Conservation (phyloP, 2,888 invertebrate genomes). For the Hofmannophila pseudospretella region DNA sequence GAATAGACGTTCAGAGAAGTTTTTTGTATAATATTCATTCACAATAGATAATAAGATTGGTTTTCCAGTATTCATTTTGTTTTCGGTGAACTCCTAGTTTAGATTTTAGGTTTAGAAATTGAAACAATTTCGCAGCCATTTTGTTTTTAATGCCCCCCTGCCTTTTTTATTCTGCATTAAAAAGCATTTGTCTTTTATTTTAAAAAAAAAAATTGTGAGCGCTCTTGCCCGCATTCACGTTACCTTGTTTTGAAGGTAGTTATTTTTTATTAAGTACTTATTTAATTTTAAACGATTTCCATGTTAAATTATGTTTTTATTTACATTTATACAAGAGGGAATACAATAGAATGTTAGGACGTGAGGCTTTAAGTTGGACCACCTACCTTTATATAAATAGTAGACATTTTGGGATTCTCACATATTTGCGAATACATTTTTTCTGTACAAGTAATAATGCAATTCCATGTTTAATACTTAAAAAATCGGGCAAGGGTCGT, state of each 20-base stretch:
- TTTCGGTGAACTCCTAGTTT: slow-evolving; percentile 35
- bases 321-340: slow-evolving; percentile 25
- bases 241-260: slow-evolving; percentile 42
- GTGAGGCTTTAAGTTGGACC: slow-evolving; percentile 55
- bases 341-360: slow-evolving; percentile 29
- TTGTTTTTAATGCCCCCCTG: slow-evolving; percentile 50
- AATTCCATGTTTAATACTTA: too few relatives aligned
- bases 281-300: slow-evolving; percentile 19
- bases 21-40: slow-evolving; percentile 54
- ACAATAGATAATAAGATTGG: slow-evolving; percentile 47
- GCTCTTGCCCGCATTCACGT: slow-evolving; percentile 58
- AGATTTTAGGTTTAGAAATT: slow-evolving; percentile 34
- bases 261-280: slow-evolving; percentile 39
- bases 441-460: slow-evolving; percentile 17
- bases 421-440: slow-evolving; percentile 24
- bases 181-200: slow-evolving; percentile 23
- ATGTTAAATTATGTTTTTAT: slow-evolving; percentile 24
- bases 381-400: slow-evolving; percentile 43
- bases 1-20: slow-evolving; percentile 44
- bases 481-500: too few relatives aligned
- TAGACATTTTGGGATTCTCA: slow-evolving; percentile 24
- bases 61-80: slow-evolving; percentile 50
- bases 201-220: slow-evolving; percentile 29
- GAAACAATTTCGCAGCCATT: slow-evolving; percentile 36
- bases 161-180: slow-evolving; percentile 33